Conservation (phyloP, 2,888 invertebrate genomes). For the Seira sanloemensis region DNA sequence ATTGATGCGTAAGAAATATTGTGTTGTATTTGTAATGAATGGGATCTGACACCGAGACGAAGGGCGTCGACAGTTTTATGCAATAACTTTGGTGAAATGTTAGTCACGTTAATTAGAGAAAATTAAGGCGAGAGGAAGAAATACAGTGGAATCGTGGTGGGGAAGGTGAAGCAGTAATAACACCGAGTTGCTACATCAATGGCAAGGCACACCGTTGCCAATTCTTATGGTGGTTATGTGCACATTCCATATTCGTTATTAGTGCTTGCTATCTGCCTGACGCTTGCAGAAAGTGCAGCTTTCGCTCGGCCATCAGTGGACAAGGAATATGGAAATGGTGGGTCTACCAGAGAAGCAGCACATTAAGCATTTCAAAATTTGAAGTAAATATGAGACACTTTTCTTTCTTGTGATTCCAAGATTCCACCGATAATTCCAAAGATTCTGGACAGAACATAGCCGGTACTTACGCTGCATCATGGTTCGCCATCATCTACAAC, state of each 20-base stretch:
- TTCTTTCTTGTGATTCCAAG: background rate
- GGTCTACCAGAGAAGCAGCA: too few species aligned
- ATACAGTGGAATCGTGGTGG: background rate
- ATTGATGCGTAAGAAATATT: too few species aligned
- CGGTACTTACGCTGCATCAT: conserved; percentile 30
- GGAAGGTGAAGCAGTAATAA: background rate
- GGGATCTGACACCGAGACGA: too few species aligned
- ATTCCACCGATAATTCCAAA: background rate
- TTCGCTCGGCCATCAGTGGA: conserved; percentile 33
- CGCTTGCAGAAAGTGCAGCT: conserved; percentile 5
- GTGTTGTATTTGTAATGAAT: too few species aligned
- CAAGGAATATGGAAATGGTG: background rate
- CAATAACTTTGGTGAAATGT: too few species aligned
- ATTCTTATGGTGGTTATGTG: conserved; percentile 43
- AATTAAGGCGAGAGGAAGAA: too few species aligned
- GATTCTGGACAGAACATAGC: background rate
- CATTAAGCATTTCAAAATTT: too few species aligned
- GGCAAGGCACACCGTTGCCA: conserved; percentile 43
- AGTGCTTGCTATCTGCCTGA: conserved; percentile 18
- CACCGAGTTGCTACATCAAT: conserved; percentile 39
- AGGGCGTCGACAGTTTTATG: too few species aligned
- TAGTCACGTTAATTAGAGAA: too few species aligned
- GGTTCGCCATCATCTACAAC: conserved; percentile 39
- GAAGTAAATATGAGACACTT: too few species aligned
- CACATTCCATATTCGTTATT: conserved; percentile 27